Percentiles rank a stretch among this genome's conserved stretches.
phyloP scores from a whole-genome alignment of 2,888 invertebrate genomes.

The Eustalomyia histrio region DNA sequence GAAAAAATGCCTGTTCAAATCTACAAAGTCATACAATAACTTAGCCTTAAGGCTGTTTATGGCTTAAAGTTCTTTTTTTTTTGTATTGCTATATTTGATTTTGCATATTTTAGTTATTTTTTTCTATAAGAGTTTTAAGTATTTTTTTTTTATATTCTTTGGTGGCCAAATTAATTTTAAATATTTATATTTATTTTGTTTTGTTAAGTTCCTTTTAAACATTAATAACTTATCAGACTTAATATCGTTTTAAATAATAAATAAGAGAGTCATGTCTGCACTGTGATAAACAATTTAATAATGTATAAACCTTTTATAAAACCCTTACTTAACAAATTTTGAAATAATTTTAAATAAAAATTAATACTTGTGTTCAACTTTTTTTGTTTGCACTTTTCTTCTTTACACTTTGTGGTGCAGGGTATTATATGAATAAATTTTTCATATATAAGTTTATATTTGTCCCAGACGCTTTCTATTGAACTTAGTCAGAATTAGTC shows the following conservation, averaged over 20 bases:
- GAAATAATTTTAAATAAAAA: too few species aligned
- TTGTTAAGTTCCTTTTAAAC: neutral
- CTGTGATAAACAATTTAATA: too few species aligned
- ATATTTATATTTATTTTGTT: neutral
- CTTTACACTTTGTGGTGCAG: too few species aligned
- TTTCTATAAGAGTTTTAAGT: neutral
- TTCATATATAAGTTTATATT: too few species aligned
- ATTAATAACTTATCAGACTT: neutral
- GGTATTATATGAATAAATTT: too few species aligned
- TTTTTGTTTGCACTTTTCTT: too few species aligned
- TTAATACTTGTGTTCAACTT: too few species aligned
- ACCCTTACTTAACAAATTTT: too few species aligned
- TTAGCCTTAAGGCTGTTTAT: constrained; percentile 8
- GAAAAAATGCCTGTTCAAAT: constrained; percentile 3
- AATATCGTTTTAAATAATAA: neutral
- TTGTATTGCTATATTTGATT: constrained; percentile 1
- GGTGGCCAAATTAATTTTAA: neutral
- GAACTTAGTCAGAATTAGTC: too few species aligned
- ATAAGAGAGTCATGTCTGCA: too few species aligned
- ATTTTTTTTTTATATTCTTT: neutral
- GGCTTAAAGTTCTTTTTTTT: constrained; percentile 27
- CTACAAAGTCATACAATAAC: neutral
- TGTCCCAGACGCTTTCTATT: too few species aligned
- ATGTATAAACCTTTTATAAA: too few species aligned
- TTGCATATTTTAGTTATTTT: neutral